These are phyloP conservation scores for Sphenopsis melanotis DNA, from an alignment of 2,797 vertebrate genomes.

Conservation along the genomic window DNA sequence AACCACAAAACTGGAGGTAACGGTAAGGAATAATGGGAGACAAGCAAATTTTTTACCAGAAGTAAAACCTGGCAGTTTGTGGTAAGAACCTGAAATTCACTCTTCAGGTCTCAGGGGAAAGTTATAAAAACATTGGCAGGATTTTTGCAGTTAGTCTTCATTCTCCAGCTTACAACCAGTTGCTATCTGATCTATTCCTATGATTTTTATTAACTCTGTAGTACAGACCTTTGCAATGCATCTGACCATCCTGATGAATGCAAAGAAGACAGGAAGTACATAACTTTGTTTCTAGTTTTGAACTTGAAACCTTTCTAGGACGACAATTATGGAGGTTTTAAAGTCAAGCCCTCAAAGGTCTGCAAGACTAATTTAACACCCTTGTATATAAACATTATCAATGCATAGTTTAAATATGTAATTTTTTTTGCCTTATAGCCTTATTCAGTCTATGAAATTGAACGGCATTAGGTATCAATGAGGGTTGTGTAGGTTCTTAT, in stretches of 20 bases:
- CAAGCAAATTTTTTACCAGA: neutral
- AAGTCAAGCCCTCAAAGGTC: neutral
- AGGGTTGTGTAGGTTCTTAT: neutral
- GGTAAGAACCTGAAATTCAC: neutral
- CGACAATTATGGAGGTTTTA: neutral
- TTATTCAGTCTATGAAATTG: neutral
- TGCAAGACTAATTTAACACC: neutral
- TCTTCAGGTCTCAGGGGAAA: neutral
- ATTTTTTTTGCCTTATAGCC: neutral
- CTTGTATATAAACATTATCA: neutral
- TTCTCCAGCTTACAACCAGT: neutral
- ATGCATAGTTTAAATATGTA: neutral
- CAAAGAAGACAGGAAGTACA: neutral
- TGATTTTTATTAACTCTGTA: neutral
- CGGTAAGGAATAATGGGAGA: neutral
- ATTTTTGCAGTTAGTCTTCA: neutral
- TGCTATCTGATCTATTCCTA: neutral
- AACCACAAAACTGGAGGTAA: neutral
- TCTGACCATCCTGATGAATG: neutral
- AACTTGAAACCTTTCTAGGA: neutral
- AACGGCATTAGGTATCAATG: neutral
- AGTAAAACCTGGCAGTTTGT: neutral
- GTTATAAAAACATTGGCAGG: neutral
- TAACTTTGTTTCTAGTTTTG: neutral
- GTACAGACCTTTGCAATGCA: neutral